Percentiles rank a stretch among this genome's conserved stretches.
phyloP scores from a whole-genome alignment of 2,113 vertebrate genomes.

The Scophthalmus maximus region DNA sequence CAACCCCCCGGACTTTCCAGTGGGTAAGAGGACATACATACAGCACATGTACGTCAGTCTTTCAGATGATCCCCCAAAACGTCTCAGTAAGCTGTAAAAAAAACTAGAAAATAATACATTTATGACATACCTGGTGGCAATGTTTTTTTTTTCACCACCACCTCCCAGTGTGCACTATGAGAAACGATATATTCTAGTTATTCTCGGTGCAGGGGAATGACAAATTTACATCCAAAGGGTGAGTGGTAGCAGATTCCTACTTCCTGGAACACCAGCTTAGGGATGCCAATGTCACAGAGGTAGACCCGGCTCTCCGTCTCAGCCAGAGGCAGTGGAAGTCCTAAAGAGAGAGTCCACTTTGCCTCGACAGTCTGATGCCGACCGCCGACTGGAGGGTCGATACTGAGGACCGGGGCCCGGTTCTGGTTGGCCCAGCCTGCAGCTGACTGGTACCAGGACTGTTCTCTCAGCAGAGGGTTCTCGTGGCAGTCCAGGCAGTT shows the following conservation, averaged over 20 bases:
- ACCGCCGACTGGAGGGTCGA: slow-evolving; percentile 88
- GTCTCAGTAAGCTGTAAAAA: not conserved
- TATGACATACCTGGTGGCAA: not conserved
- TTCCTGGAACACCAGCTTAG: slow-evolving; percentile 90
- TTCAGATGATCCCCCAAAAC: not conserved
- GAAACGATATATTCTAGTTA: slow-evolving; percentile 62
- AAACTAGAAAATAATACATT: not conserved
- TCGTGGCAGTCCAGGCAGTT: slow-evolving; percentile 95
- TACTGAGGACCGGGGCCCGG: slow-evolving; percentile 90
- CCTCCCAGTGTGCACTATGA: not conserved
- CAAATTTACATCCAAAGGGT: slow-evolving; percentile 94
- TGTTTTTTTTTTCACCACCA: not conserved
- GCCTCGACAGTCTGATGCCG: slow-evolving; percentile 87
- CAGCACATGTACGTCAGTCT: not conserved
- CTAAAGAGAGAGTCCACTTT: slow-evolving; percentile 92
- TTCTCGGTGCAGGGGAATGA: slow-evolving; percentile 90
- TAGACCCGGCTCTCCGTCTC: slow-evolving; percentile 89
- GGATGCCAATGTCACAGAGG: slow-evolving; percentile 93
- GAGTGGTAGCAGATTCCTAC: slow-evolving; percentile 93
- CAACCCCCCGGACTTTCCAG: slow-evolving; percentile 12
- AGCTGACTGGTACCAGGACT: slow-evolving; percentile 92
- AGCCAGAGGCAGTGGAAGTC: slow-evolving; percentile 87
- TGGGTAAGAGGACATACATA: not conserved
- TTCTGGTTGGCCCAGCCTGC: slow-evolving; percentile 95
- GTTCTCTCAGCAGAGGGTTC: slow-evolving; percentile 89